Evolutionary conservation across 2,888 invertebrate genomes (phyloP).

Genomic region (Nasonia oneida): DNA sequence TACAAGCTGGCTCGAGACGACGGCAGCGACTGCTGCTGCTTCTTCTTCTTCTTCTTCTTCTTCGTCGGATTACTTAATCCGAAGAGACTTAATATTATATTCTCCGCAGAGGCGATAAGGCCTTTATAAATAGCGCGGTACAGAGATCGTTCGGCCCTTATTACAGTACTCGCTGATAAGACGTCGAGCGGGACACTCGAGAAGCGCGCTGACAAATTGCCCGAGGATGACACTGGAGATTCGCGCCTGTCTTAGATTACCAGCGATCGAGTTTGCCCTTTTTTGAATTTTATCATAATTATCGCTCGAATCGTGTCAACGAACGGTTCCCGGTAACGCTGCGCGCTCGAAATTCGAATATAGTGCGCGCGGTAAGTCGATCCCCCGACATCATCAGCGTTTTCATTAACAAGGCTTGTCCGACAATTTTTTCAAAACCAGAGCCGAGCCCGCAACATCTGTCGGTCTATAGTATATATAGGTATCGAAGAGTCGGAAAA

Average conservation of each 20-base stretch:
- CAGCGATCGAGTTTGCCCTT: not conserved
- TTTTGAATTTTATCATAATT: too few relatives aligned
- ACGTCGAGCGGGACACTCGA: not conserved
- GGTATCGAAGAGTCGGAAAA: not conserved
- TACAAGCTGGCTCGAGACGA: too few relatives aligned
- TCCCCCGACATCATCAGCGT: not conserved
- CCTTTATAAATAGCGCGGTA: conserved; percentile 24
- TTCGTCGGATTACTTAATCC: not conserved
- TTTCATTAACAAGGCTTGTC: not conserved
- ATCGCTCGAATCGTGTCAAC: too few relatives aligned
- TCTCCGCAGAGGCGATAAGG: not conserved
- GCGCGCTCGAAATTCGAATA: not conserved
- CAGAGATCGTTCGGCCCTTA: not conserved
- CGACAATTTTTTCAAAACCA: not conserved
- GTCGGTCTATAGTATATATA: not conserved
- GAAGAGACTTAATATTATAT: not conserved
- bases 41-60: too few relatives aligned
- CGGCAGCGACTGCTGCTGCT: too few relatives aligned
- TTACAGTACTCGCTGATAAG: not conserved
- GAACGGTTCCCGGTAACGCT: not conserved
- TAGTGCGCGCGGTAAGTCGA: not conserved
- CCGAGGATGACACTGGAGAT: conserved; percentile 38
- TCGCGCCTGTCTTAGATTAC: not conserved
- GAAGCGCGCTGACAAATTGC: conserved; percentile 32
- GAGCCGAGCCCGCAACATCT: not conserved